phyloP scores from a whole-genome alignment of 1,140 invertebrate species.

The Sitobion miscanthi region DNA sequence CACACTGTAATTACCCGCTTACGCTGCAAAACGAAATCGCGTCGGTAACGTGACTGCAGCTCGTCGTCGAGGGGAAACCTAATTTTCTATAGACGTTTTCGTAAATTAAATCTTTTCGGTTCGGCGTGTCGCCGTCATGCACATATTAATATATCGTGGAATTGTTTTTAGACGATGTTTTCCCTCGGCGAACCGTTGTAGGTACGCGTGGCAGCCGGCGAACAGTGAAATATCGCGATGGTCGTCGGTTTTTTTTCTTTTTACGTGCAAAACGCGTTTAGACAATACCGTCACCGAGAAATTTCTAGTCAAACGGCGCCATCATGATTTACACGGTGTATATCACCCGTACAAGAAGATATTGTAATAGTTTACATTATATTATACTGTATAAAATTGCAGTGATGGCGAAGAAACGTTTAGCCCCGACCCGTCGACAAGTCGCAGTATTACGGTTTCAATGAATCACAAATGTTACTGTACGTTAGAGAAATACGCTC shows the following conservation, averaged over 20 bases:
- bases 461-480: neutral
- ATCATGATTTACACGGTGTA: neutral
- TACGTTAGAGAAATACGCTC: neutral
- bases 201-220: neutral
- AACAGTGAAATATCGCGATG: neutral
- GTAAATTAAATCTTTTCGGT: neutral
- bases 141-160: neutral
- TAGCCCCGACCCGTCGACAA: neutral
- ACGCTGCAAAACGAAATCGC: neutral
- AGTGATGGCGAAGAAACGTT: neutral
- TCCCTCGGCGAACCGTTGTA: neutral
- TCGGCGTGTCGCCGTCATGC: neutral
- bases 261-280: neutral
- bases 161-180: neutral
- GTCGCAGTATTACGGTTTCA: neutral
- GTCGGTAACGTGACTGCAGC: too few relatives aligned
- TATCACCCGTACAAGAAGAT: neutral
- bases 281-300: neutral
- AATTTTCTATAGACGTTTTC: neutral
- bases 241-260: neutral
- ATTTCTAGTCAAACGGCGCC: neutral
- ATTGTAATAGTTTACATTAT: too few relatives aligned
- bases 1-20: neutral
- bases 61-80: neutral
- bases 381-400: neutral